Evolutionary conservation across 2,888 invertebrate species (phyloP), one percentile per base, ranked within the genome.

Genomic region (Helobdella robusta): DNA sequence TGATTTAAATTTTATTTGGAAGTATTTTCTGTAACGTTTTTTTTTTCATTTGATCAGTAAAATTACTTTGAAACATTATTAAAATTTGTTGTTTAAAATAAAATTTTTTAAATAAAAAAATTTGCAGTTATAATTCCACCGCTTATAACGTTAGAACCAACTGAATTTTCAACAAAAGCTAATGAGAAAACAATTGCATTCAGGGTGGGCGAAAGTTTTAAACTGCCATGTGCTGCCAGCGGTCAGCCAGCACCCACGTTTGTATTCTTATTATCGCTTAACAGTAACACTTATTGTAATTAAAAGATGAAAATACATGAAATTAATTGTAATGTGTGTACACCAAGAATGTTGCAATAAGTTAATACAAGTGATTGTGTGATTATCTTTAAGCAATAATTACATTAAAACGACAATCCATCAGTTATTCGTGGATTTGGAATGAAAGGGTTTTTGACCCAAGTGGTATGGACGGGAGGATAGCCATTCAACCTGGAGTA

Each of bases 161-260:
- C 88, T 68, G 62, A 62, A 23, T 50, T 50, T 25, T 20, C 50
- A 6, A 50, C 50, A 6, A n/a, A n/a, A n/a, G n/a, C n/a, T n/a
- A n/a, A n/a, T n/a, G 20, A 50, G 28, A 90, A 91, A 77, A 91
- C 91, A 82, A 84, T 89, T 73, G 84, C 92, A 70, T 93, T 91
- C 81, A 90, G 92, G 85, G 91, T 92, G 72, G 89, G 88, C 56
- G 82, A 82, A 67, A 86, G 87, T 75, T 77, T 78, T 54, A 87
- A 87, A 75, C 89, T 98, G 72, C 91, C 93, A 80, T 98, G 97
- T 80, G 91, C 91, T 81, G 97, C 97, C 18, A 88, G 89, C 79
- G 95, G 93, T 73, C 89, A 92, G 80, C 97, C 97, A 15, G 86
- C 87, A 71, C 94, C 95, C 64, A 87, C 84, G 91, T 95, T 85